These are phyloP conservation scores for Thumatha senex DNA, from an alignment of 2,888 invertebrate genomes.

Conservation along the genomic window DNA sequence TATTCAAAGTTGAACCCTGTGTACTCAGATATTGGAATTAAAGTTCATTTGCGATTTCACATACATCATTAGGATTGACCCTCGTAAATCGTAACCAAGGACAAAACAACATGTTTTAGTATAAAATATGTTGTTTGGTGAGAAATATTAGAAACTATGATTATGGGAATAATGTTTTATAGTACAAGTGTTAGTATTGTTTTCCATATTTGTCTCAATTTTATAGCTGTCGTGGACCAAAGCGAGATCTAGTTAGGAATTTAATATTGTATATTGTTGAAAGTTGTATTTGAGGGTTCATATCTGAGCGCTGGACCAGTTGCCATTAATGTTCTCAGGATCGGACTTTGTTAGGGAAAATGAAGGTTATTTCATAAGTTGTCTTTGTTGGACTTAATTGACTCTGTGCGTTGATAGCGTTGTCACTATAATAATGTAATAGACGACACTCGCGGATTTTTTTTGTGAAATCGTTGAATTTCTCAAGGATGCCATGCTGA, in stretches of 20 bases:
- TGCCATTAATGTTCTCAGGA: not conserved
- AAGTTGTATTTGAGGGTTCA: constrained; percentile 4
- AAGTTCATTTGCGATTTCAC: constrained; percentile 8
- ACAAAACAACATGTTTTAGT: constrained; percentile 49
- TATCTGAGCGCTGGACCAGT: not conserved
- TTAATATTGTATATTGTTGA: constrained; percentile 7
- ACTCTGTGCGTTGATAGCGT: too few relatives aligned
- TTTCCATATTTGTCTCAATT: constrained; percentile 29
- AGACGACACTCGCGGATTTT: not conserved
- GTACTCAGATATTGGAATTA: not conserved
- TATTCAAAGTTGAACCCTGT: constrained; percentile 17
- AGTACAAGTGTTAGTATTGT: constrained; percentile 29
- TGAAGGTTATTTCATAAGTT: not conserved
- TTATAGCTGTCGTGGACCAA: constrained; percentile 4
- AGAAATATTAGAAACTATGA: constrained; percentile 47
- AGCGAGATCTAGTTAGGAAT: constrained; percentile 4
- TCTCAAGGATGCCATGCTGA: too few relatives aligned
- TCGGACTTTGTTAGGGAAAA: constrained; percentile 3
- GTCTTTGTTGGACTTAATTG: not conserved
- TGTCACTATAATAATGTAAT: not conserved
- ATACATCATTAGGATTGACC: constrained; percentile 27
- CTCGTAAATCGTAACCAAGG: constrained; percentile 50
- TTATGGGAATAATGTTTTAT: constrained; percentile 23
- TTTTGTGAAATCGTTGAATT: too few relatives aligned
- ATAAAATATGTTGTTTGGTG: constrained; percentile 39